phyloP scores from a whole-genome alignment of 2,888 invertebrate genomes.

The Pyrrhia umbra region DNA sequence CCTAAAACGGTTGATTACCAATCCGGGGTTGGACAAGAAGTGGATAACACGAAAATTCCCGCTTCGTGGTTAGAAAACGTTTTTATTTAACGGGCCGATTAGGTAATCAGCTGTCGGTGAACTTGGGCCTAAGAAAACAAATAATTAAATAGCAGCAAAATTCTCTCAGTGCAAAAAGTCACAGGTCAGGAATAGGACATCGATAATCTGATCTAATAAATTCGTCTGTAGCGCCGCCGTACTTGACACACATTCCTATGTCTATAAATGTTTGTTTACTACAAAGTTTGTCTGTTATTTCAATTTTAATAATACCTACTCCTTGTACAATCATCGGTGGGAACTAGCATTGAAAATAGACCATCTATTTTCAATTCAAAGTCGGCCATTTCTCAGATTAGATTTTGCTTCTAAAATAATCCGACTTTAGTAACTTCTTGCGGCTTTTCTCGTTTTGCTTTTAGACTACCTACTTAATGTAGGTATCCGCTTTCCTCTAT shows the following conservation, averaged over 20 bases:
- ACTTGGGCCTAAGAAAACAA: too few relatives aligned
- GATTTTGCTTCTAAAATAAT: neutral
- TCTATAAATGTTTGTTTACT: slow-evolving; percentile 63
- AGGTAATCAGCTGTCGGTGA: too few relatives aligned
- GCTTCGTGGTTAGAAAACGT: too few relatives aligned
- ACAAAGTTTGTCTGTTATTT: slow-evolving; percentile 50
- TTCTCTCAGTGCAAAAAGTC: slow-evolving; percentile 9
- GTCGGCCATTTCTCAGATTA: slow-evolving; percentile 13
- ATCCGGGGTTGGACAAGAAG: too few relatives aligned
- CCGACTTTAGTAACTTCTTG: neutral
- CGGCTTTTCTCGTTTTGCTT: neutral
- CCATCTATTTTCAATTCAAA: slow-evolving; percentile 53
- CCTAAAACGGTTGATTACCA: too few relatives aligned
- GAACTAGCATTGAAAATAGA: slow-evolving; percentile 41
- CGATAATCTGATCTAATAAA: slow-evolving; percentile 33
- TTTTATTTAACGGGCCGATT: too few relatives aligned
- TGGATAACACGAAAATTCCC: too few relatives aligned
- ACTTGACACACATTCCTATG: slow-evolving; percentile 68
- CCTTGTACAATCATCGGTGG: slow-evolving; percentile 55
- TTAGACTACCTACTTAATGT: too few relatives aligned
- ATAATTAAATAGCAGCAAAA: too few relatives aligned
- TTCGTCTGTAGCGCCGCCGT: slow-evolving; percentile 39
- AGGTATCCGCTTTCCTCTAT: too few relatives aligned
- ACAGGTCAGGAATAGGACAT: neutral
- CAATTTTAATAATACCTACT: slow-evolving; percentile 41